A percentile compares a stretch with the other conserved stretches of the same genome.
Conservation (phyloP, 2,888 invertebrate species). For the Therioaphis trifolii region DNA sequence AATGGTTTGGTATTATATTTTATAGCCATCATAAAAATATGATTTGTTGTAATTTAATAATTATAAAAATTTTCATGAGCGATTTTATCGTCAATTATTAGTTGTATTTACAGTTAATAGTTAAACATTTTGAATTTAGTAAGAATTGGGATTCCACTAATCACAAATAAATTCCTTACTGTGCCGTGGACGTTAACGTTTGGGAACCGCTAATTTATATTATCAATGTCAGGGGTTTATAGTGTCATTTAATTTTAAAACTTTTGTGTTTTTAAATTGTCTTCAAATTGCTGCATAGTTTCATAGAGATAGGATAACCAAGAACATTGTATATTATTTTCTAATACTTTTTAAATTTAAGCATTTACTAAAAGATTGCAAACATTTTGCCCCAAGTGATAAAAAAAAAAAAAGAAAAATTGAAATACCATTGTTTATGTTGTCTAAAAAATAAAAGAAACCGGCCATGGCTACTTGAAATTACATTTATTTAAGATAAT, state of each 20-base stretch:
- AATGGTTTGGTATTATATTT: no score
- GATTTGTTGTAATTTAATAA: no score
- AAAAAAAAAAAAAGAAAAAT: constrained; percentile 37
- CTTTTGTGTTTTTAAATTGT: constrained; percentile 11
- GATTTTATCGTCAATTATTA: no score
- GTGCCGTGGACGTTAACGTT: no score
- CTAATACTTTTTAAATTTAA: not conserved
- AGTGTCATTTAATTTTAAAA: constrained; percentile 19
- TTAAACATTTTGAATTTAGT: no score
- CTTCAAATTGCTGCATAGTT: not conserved
- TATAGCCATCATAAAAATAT: no score
- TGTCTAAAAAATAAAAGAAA: constrained; percentile 28
- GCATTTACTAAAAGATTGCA: constrained; percentile 5
- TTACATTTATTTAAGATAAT: not conserved
- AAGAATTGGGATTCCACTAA: no score
- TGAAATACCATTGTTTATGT: not conserved
- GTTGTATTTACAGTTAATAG: no score
- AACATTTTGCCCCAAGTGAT: not conserved
- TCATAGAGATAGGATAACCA: not conserved
- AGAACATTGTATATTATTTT: not conserved
- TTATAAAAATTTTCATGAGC: no score
- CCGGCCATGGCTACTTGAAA: not conserved
- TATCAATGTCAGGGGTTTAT: no score
- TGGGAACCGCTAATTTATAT: no score
- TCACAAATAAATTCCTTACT: no score